Evolutionary conservation across 1,140 invertebrate species (phyloP), one percentile per base, ranked within the genome.

Genomic region (Steinernema feltiae): DNA sequence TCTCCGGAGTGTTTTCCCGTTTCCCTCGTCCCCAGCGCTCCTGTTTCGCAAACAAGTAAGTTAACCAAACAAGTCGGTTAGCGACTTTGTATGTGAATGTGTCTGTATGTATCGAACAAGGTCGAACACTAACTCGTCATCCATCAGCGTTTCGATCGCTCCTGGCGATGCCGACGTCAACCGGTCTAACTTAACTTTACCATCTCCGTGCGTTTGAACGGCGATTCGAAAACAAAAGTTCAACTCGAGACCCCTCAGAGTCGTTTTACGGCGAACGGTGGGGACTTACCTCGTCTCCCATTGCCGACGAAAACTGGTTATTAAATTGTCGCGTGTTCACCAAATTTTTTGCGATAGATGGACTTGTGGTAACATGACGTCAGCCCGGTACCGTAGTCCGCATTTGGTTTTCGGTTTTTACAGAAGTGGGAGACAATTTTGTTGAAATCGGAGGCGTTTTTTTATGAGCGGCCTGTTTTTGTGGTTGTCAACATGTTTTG

Each of bases 41-140:
- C 24, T 7, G 7, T 63, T 63, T 18, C 24, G 2, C 53, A 12
- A 12, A 63, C 53, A 63, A 63, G 53, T 63, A 63, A 63, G 53
- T 63, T 63, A 63, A 27, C 24, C 53, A 63, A 63, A 63, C 53
- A 63, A 63, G 53, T 63, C 53, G 53, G 53, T 27, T 63, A 63
- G 7, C 53, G 24, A 17, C 53, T 63, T 63, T 15, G 53, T 27
- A 12, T 27, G 53, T 63, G 53, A 27, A 63, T 63, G 53, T 63
- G 53, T 63, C 53, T 41, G 35, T 41, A 41, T 41, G 35, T 41
- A 41, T 41, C 53, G 53, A 27, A 63, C 53, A 63, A 63, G 53
- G 53, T n/a, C 24, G 3, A 63, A 41, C 35, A 41, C 35, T 41
- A 41, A 41, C 35, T 41, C 35, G 35, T 41, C 35, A 41, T 41